These are phyloP conservation scores for Tylochromis polylepis DNA, from an alignment of 2,113 vertebrate genomes.

Conservation along the genomic window DNA sequence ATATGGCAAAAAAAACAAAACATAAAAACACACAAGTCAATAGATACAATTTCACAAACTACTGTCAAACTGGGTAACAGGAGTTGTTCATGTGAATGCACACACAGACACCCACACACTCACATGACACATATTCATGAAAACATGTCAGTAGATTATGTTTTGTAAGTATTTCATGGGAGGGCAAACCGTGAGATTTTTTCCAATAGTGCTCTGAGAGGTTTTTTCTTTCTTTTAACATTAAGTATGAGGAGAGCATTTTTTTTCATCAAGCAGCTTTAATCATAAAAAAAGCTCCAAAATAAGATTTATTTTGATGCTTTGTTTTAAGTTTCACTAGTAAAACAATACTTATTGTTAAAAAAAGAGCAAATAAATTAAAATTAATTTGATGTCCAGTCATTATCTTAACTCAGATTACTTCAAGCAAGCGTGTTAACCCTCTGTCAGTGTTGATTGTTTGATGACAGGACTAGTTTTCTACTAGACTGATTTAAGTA, in stretches of 20 bases:
- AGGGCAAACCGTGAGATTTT: background rate
- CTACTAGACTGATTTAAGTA: background rate
- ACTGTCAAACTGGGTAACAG: background rate
- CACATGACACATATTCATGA: background rate
- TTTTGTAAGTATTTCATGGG: background rate
- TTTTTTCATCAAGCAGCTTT: background rate
- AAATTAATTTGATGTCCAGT: background rate
- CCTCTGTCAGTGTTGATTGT: background rate
- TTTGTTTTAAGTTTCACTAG: background rate
- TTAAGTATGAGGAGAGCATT: background rate
- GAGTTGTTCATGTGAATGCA: background rate
- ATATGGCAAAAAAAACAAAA: background rate
- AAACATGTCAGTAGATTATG: background rate
- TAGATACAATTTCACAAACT: background rate
- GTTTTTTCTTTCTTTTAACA: background rate
- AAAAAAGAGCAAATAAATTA: background rate
- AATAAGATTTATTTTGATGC: background rate
- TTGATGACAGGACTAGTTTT: background rate
- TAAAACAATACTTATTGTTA: background rate
- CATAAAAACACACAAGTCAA: background rate
- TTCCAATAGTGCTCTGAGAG: background rate
- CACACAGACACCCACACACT: background rate
- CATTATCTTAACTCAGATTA: background rate
- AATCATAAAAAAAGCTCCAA: background rate
- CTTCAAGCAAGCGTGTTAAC: background rate